Base-by-base conservation (phyloP, 2,113 vertebrate genomes). In the Prolemur simus region DNA sequence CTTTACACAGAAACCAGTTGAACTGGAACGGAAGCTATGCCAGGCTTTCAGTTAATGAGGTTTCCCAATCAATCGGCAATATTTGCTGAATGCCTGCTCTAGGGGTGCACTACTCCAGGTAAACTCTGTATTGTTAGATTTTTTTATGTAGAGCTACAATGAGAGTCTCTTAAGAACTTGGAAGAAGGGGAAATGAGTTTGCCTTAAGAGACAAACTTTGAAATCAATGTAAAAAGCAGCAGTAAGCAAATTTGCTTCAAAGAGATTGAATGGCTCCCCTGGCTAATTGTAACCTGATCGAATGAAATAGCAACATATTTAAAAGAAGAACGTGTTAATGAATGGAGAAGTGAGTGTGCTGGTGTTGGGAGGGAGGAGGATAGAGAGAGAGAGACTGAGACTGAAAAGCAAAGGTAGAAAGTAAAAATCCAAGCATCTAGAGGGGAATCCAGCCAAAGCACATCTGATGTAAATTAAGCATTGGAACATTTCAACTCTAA, bases 31-130 rank as follows among this genome's bases (percentile, higher is more conserved):
- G 63, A 93, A 92, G 49, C 80, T 42, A n/a, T 23, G 20, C 77
- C 25, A 66, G 45, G n/a, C 49, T 94, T 89, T 91, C 89, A 74
- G 82, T 89, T 95, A 96, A 97, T 94, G 91, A 93, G 93, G 68
- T 93, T 96, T 95, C 89, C 93, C 89, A 91, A 64, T 96, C 96
- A 86, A 89, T 95, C 37, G 73, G 32, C 83, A 91, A n/a, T 52
- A 34, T 32, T 21, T 81, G 45, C 76, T 37, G 69, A 95, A 54
- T 27, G n/a, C 17, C 45, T 60, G 45, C 9, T 76, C 8, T 27
- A 25, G 8, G 78, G 6, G 13, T 76, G 3, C 42, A 29, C n/a
- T 64, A 20, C 66, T 82, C 10, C 42, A 49, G 34, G 93, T 87
- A 64, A 93, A 86, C n/a, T 17, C 80, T 32, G 27, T 85, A n/a